Conservation (phyloP, 2,113 vertebrate genomes). For the Syngnathus floridae region DNA sequence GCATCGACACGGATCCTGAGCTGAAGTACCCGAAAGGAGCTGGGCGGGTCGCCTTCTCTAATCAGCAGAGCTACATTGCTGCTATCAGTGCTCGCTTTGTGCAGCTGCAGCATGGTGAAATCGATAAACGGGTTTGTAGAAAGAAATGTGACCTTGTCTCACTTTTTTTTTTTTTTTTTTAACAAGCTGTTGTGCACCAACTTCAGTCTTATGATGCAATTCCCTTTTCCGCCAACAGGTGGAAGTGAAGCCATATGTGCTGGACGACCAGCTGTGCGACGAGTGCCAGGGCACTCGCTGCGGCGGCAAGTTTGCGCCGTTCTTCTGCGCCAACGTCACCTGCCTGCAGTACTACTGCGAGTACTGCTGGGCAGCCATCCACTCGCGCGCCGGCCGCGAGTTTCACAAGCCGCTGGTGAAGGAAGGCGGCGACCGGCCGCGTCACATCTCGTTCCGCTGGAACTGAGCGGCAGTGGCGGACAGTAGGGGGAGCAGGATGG, state of each 20-base stretch:
- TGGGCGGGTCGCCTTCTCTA: conserved; percentile 96
- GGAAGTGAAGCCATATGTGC: conserved; percentile 99
- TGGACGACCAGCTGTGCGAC: conserved; percentile 99
- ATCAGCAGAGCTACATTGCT: conserved; percentile 99
- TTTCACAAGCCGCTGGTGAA: conserved; percentile 99
- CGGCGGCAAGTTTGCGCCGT: conserved; percentile 96
- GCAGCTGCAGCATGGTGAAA: conserved; percentile 99
- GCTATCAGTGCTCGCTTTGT: conserved; percentile 99
- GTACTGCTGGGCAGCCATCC: conserved; percentile 99
- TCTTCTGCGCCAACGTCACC: conserved; percentile 99
- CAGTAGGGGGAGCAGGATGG: conserved; percentile 50
- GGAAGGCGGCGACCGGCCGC: conserved; percentile 96
- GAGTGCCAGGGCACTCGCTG: conserved; percentile 99
- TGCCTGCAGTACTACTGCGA: conserved; percentile 99
- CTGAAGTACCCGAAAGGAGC: conserved; percentile 99
- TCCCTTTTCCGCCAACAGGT: conserved; percentile 70
- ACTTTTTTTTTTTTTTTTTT: not conserved
- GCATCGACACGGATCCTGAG: conserved; percentile 98
- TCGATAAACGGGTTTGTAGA: conserved; percentile 97
- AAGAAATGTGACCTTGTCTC: conserved; percentile 23
- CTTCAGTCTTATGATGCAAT: not conserved
- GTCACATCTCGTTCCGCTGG: conserved; percentile 99
- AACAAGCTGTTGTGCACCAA: not conserved
- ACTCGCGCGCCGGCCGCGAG: conserved; percentile 94
- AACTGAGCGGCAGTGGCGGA: conserved; percentile 70